Evolutionary conservation across 2,113 vertebrate genomes (phyloP).

Genomic region (Sphyrna mokarran): DNA sequence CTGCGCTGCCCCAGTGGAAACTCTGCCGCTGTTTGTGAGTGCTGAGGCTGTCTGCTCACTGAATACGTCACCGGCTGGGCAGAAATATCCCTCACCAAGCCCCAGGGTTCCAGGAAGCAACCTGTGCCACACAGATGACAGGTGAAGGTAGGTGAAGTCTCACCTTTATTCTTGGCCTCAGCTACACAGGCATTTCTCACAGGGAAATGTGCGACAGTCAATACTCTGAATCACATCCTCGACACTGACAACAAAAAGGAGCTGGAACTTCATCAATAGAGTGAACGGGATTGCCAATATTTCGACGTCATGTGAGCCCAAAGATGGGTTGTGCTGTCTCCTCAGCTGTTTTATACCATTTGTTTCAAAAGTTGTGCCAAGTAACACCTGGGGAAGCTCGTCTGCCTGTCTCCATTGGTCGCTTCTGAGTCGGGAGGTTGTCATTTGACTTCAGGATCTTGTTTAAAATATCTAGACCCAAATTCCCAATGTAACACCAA

Average conservation of each 20-base stretch:
- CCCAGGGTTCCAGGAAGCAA: background rate
- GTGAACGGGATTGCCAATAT: background rate
- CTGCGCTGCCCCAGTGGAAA: background rate
- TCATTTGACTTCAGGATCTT: background rate
- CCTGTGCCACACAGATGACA: background rate
- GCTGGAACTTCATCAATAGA: background rate
- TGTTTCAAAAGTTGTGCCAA: background rate
- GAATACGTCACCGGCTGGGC: background rate
- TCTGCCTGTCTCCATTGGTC: background rate
- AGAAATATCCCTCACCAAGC: background rate
- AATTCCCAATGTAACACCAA: background rate
- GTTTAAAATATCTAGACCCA: background rate
- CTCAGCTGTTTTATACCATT: background rate
- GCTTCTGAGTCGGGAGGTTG: background rate
- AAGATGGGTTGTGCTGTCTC: background rate
- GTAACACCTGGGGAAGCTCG: background rate
- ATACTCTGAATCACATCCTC: background rate
- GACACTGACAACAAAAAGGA: background rate
- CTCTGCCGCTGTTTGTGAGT: background rate
- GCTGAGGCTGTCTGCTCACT: background rate
- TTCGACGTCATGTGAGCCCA: background rate
- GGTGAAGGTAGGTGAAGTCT: background rate
- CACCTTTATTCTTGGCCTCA: constrained; percentile 2
- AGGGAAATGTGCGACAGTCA: background rate
- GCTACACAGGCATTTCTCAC: background rate